Evolutionary conservation across 2,888 invertebrate species (phyloP).

Genomic region (Drosophila paranaensis): DNA sequence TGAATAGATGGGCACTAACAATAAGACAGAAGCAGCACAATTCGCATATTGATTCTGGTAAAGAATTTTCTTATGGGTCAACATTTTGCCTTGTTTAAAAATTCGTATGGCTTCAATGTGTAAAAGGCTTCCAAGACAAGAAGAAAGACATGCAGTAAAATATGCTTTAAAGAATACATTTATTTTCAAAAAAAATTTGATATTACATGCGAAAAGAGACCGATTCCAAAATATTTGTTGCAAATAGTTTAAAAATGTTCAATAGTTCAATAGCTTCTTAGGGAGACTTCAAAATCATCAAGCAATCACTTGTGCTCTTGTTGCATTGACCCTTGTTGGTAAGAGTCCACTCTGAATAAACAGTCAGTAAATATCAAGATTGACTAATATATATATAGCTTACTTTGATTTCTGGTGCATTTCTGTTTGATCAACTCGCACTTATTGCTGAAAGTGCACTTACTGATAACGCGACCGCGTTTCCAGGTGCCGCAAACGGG

Average conservation of each 20-base stretch:
- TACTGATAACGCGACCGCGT: neutral
- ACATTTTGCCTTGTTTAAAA: no score
- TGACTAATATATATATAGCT: neutral
- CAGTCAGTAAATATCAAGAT: neutral
- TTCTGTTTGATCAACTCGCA: conserved; percentile 19
- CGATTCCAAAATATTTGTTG: no score
- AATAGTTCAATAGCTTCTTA: neutral
- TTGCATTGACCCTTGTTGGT: neutral
- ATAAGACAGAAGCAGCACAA: no score
- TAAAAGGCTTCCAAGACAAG: no score
- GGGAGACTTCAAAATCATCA: neutral
- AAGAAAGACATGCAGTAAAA: no score
- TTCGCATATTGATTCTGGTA: no score
- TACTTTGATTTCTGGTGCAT: conserved; percentile 9
- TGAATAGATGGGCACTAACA: no score
- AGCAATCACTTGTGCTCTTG: conserved; percentile 2
- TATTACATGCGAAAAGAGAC: neutral
- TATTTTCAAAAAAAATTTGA: neutral
- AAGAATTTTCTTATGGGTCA: no score
- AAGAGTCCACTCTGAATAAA: conserved; percentile 15
- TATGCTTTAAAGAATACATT: neutral
- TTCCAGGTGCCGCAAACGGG: conserved; percentile 37
- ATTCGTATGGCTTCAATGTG: no score
- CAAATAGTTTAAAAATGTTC: neutral
- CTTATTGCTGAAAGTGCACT: conserved; percentile 32